Evolutionary conservation across 2,113 vertebrate genomes (phyloP).

Genomic region (Lethenteron camtschaticum): DNA sequence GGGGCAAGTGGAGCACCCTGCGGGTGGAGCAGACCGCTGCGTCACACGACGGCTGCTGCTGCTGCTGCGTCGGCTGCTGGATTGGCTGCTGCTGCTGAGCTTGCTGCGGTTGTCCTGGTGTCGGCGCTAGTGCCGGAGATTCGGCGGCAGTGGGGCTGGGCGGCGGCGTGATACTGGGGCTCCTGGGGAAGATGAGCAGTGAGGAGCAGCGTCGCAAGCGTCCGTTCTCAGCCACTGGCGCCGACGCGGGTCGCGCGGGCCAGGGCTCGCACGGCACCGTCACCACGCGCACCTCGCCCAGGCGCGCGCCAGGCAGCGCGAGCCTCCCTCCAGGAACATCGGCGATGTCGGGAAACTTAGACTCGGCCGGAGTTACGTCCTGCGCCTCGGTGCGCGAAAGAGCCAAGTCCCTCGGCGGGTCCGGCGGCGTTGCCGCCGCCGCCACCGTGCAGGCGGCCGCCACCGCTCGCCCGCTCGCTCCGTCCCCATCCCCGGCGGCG

Average conservation of each 20-base stretch:
- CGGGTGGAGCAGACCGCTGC: not conserved
- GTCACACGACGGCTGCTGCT: not conserved
- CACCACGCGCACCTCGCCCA: slow-evolving; percentile 25
- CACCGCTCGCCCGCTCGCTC: not conserved
- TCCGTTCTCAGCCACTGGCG: slow-evolving; percentile 16
- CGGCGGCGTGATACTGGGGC: slow-evolving; percentile 54
- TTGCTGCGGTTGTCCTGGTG: too few species aligned
- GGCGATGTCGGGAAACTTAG: slow-evolving; percentile 26
- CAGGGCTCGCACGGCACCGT: slow-evolving; percentile 18
- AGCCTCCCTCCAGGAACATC: slow-evolving; percentile 30
- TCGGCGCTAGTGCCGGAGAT: slow-evolving; percentile 9
- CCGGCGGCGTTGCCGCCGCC: slow-evolving; percentile 2
- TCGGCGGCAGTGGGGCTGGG: slow-evolving; percentile 37
- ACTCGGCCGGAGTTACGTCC: slow-evolving; percentile 12
- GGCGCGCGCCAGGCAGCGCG: slow-evolving; percentile 35
- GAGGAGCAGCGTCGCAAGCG: slow-evolving; percentile 49
- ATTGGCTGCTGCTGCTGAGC: too few species aligned
- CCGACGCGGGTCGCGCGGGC: slow-evolving; percentile 24
- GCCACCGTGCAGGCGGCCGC: slow-evolving; percentile 12
- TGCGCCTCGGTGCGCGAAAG: slow-evolving; percentile 15
- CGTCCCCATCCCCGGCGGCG: slow-evolving; percentile 11
- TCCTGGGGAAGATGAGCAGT: slow-evolving; percentile 67
- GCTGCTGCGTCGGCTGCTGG: too few species aligned
- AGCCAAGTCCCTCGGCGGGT: not conserved
- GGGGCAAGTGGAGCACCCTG: not conserved